Evolutionary conservation across 2,888 invertebrate genomes (phyloP).

Genomic region (Synanthedon tipuliformis): DNA sequence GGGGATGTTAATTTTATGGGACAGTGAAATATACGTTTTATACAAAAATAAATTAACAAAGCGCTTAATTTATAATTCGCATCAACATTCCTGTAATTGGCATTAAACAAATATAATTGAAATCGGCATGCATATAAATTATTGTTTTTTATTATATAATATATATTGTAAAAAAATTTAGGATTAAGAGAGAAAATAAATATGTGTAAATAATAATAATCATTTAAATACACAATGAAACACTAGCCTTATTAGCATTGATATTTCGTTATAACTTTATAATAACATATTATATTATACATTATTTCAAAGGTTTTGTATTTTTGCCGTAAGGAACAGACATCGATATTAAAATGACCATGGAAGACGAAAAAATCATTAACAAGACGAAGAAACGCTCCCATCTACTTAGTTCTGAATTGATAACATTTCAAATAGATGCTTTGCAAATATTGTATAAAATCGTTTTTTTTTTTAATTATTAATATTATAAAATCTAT

Average conservation of each 20-base stretch:
- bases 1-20: slow-evolving; percentile 1
- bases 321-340: slow-evolving; percentile 10
- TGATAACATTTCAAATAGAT: slow-evolving; percentile 21
- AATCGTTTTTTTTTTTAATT: slow-evolving; percentile 23
- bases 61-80: neutral
- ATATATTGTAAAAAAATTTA: too few species aligned
- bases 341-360: slow-evolving; percentile 13
- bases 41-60: neutral
- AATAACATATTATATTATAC: too few species aligned
- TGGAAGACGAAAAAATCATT: slow-evolving; percentile 25
- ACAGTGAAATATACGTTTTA: neutral
- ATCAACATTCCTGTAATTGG: slow-evolving; percentile 6
- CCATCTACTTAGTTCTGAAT: slow-evolving; percentile 15
- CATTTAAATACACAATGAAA: neutral
- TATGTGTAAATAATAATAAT: too few species aligned
- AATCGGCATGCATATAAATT: neutral
- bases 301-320: slow-evolving; percentile 6
- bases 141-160: too few species aligned
- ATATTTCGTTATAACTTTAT: neutral
- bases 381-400: slow-evolving; percentile 21
- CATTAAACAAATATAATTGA: neutral
- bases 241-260: slow-evolving; percentile 6
- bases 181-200: too few species aligned
- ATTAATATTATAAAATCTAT: slow-evolving; percentile 38
- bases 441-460: slow-evolving; percentile 43